A percentile compares a stretch with the other conserved stretches of the same genome.
Evolutionary conservation across 2,113 vertebrate species (phyloP).

Genomic region (Turnix velox): DNA sequence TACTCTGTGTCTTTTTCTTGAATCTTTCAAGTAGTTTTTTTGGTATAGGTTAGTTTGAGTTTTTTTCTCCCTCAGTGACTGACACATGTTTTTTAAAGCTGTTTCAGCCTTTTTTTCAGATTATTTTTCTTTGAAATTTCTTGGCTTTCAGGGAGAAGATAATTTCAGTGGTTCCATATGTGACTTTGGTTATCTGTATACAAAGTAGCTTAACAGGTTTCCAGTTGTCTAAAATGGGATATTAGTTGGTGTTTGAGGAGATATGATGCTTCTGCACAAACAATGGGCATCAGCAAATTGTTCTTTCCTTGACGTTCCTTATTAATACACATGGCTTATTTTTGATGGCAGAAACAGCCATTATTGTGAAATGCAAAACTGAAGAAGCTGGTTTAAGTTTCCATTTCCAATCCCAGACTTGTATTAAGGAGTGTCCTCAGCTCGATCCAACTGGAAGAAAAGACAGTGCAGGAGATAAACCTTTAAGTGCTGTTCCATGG

Average conservation of each 20-base stretch:
- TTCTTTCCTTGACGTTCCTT: background rate
- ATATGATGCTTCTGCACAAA: slow-evolving; percentile 6
- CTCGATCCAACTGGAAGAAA: background rate
- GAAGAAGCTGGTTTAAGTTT: background rate
- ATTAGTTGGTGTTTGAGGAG: slow-evolving; percentile 54
- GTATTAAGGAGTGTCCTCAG: background rate
- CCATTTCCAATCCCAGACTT: background rate
- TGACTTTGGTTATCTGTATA: slow-evolving; percentile 12
- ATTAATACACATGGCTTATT: background rate
- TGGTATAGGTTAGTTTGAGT: background rate
- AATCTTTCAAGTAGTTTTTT: background rate
- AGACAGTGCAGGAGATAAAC: background rate
- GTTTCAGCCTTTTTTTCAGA: background rate
- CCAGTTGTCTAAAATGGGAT: background rate
- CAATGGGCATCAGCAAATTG: background rate
- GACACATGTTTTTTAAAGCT: background rate
- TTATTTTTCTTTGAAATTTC: background rate
- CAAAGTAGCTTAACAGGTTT: slow-evolving; percentile 58
- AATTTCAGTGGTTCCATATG: background rate
- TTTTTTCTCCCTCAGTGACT: fast-evolving
- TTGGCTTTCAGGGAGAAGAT: background rate
- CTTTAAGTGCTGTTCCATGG: background rate
- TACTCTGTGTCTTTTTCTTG: background rate
- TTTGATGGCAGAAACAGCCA: background rate
- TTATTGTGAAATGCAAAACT: background rate